These are phyloP conservation scores for Neodontobutis hainanensis DNA, from an alignment of 2,113 vertebrate genomes.

Conservation along the genomic window DNA sequence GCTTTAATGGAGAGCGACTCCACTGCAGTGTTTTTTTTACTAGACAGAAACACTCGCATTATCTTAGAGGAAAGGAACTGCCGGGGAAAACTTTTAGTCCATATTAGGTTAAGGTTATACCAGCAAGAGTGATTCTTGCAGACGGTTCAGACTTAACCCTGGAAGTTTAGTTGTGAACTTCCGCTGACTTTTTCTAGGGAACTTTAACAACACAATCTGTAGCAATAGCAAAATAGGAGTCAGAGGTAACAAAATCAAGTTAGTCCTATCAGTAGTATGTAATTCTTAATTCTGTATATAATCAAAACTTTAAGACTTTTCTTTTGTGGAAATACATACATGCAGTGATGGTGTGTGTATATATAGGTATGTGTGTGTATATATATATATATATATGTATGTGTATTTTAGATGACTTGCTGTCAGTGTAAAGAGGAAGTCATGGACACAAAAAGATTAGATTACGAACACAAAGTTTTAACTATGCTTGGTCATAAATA, in stretches of 20 bases:
- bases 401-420: too few species aligned
- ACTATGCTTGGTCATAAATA: slow-evolving; percentile 5
- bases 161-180: slow-evolving; percentile 29
- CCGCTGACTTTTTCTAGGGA: slow-evolving; percentile 31
- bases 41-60: slow-evolving; percentile 21
- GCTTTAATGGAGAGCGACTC: background rate
- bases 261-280: background rate
- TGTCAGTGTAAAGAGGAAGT: slow-evolving; percentile 49
- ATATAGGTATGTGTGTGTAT: too few species aligned
- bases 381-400: background rate
- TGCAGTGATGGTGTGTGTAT: too few species aligned
- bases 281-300: background rate
- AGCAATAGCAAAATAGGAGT: slow-evolving; percentile 5
- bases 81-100: slow-evolving; percentile 35
- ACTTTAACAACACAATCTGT: slow-evolving; percentile 26
- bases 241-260: slow-evolving; percentile 7
- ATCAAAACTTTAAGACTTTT: background rate
- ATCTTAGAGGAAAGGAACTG: slow-evolving; percentile 35
- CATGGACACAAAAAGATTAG: slow-evolving; percentile 47
- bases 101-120: slow-evolving; percentile 61
- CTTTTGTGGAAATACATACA: too few species aligned
- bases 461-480: slow-evolving; percentile 40
- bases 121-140: slow-evolving; percentile 42
- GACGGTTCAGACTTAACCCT: slow-evolving; percentile 57
- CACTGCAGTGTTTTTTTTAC: background rate